Evolutionary conservation across 2,888 invertebrate species (phyloP), one percentile per base, ranked within the genome.

Genomic region (Xanthorhoe designata): DNA sequence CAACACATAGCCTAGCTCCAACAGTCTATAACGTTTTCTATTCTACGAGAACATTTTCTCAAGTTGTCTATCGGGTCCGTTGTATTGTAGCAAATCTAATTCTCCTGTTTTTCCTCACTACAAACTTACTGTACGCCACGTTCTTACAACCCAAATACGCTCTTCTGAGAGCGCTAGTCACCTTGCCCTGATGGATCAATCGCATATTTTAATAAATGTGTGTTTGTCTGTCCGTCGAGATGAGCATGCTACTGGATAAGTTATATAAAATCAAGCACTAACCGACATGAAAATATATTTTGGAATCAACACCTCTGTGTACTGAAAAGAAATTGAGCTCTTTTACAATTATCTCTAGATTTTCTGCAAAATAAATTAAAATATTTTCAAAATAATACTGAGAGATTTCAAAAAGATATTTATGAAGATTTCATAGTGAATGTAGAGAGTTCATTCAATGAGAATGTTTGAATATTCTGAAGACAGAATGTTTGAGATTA

Each of bases 71-170:
- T 51, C 65, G 68, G 69, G 54, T 71, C 66, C 70, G 61, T 56
- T 64, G 62, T 65, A 66, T 65, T 72, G 76, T 78, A 77, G 78
- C 78, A 75, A 79, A 76, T 75, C 78, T 79, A 78, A 74, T 74
- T 62, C 55, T 68, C 66, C 62, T 69, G 55, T 38, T 49, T 60
- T 66, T 71, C 61, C 61, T 65, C 66, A 78, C 92, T 92, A 92
- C 88, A 83, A 83, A 93, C 94, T 94, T 94, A 94, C 94, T 94
- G 93, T 92, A 93, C 83, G 94, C 94, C 84, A 91, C 88, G 86
- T 86, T 88, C 90, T 94, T 94, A 94, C 92, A 94, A 92, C 92
- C 90, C 88, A 93, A 93, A 89, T 94, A 94, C 74, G 92, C 93
- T 80, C 92, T 88, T 87, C 94, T 90, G 78, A 94, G 88, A 82